Percentiles rank a stretch among this genome's conserved stretches.
phyloP scores from a whole-genome alignment of 2,888 invertebrate species.

The Griposia aprilina region DNA sequence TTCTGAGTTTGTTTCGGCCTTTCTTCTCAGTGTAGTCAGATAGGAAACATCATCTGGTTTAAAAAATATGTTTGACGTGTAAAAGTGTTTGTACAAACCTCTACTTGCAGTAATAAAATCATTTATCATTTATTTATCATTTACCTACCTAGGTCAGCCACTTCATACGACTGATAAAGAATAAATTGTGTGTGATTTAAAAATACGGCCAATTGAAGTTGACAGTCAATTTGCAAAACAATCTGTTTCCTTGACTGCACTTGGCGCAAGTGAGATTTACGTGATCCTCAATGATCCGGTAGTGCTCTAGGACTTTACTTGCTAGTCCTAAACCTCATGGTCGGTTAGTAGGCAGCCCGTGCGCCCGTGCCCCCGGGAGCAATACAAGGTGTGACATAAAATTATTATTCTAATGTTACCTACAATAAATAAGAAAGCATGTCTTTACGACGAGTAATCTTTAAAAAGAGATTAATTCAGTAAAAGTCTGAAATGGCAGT shows the following conservation, averaged over 20 bases:
- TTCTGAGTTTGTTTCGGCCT: too few relatives aligned
- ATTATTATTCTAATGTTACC: not conserved
- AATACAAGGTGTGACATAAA: not conserved
- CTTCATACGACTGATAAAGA: not conserved
- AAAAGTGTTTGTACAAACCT: too few relatives aligned
- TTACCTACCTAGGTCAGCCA: not conserved
- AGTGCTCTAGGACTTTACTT: not conserved
- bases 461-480: not conserved
- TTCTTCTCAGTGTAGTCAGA: too few relatives aligned
- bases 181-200: too few relatives aligned
- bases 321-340: not conserved
- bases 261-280: not conserved
- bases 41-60: too few relatives aligned
- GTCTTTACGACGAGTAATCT: not conserved
- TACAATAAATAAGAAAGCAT: not conserved
- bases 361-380: not conserved
- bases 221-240: too few relatives aligned
- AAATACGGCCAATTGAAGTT: too few relatives aligned
- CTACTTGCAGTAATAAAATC: too few relatives aligned
- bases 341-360: not conserved
- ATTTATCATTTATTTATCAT: too few relatives aligned
- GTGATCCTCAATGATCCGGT: not conserved
- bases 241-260: not conserved
- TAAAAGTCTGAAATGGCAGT: constrained; percentile 18
- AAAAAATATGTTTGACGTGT: too few relatives aligned